These are phyloP conservation scores for Cladopsammia gracilis DNA, from an alignment of 64 coral and sea anemone species.

Conservation along the genomic window DNA sequence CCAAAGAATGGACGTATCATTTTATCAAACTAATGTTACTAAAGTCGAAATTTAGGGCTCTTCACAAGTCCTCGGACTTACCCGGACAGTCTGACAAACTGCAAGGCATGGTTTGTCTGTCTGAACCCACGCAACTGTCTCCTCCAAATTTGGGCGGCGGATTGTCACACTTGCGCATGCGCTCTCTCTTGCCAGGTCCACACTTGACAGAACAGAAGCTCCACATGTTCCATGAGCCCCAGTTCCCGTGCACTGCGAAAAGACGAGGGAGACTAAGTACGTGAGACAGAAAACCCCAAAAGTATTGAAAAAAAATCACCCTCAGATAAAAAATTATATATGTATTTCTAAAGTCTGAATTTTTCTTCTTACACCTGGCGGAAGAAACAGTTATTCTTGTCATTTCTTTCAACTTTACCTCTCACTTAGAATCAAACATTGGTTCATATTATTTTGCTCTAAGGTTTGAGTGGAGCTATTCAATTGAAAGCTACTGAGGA, in stretches of 20 bases:
- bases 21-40: too few relatives aligned
- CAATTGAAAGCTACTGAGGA: too few relatives aligned
- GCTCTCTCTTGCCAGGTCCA: conserved; percentile 94
- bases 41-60: not conserved
- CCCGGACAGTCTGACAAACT: conserved; percentile 95
- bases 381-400: too few relatives aligned
- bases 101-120: conserved; percentile 90
- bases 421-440: not conserved
- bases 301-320: too few relatives aligned
- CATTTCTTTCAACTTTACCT: too few relatives aligned
- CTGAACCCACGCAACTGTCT: conserved; percentile 73
- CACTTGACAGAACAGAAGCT: conserved; percentile 95
- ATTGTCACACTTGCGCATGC: conserved; percentile 89
- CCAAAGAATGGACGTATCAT: too few relatives aligned
- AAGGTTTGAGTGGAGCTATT: too few relatives aligned
- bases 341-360: too few relatives aligned
- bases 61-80: conserved; percentile 28
- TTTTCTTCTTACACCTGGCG: too few relatives aligned
- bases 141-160: conserved; percentile 92
- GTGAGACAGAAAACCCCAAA: not conserved
- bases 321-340: too few relatives aligned
- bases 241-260: conserved; percentile 91
- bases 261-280: not conserved
- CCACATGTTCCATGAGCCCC: conserved; percentile 97
- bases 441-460: not conserved